Evolutionary conservation across 2,888 invertebrate genomes (phyloP), one percentile per base, ranked within the genome.

Genomic region (Drosophila mulleri): DNA sequence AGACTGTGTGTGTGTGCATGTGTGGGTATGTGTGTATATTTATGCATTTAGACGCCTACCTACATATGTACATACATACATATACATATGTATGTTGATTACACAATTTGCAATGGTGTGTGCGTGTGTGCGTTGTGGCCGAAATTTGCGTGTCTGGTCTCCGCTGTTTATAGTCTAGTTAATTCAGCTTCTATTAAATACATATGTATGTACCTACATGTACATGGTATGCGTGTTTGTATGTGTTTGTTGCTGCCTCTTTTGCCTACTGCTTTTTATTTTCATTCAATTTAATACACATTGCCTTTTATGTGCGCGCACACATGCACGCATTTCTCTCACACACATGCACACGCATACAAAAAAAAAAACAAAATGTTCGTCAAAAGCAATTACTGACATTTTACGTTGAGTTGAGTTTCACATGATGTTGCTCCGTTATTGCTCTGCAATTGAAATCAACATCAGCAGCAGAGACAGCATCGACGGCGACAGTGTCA

Each of bases 251-350:
- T 7, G 57, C 44, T 63, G 67, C 56, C 75, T 65, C 59, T 71
- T 72, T 71, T 71, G 78, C 78, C 69, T 85, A 74, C 72, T 78
- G 84, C 65, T 69, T 85, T 72, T 86, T 76, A 87, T 78, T 76
- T 84, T 84, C 88, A 84, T 89, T 84, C 89, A 89, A 89, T 89
- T 89, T 84, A 78, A 74, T 81, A 82, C 74, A 78, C 78, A 77
- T 77, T 70, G 81, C 78, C 70, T 77, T 79, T 81, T 79, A 79
- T 78, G 78, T 75, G 65, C 48, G 20, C 74, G 47, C 56, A 60
- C 57, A 60, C 44, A 60, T 42, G 32, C 57, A 62, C 37, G 50
- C 59, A 61, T 42, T n/a, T 39, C 48, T 48, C 58, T 42, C 57
- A 68, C 64, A 61, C 59, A 37, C 41, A 45, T 37, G 42, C 11